Evolutionary conservation across 2,888 invertebrate genomes (phyloP).

Genomic region (Mycogona germanica): DNA sequence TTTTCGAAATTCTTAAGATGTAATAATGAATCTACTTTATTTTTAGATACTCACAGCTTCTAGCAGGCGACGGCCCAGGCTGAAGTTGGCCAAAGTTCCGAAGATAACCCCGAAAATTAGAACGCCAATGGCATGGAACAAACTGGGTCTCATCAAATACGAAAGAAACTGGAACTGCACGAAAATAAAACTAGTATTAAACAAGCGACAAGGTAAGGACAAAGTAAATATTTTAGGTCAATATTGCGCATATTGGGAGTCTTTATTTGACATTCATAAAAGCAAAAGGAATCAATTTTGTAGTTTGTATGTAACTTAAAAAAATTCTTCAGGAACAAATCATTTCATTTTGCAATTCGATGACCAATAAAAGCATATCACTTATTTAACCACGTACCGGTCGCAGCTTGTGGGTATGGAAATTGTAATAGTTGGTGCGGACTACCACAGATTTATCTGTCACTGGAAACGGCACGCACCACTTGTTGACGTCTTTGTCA

Average conservation of each 20-base stretch:
- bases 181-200: no score
- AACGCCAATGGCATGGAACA: slow-evolving; percentile 40
- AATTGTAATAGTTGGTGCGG: slow-evolving; percentile 65
- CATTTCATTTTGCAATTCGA: background rate
- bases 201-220: background rate
- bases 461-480: slow-evolving; percentile 68
- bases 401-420: slow-evolving; percentile 50
- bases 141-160: slow-evolving; percentile 48
- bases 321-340: no score
- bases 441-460: slow-evolving; percentile 69
- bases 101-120: slow-evolving; percentile 49
- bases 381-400: no score
- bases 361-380: background rate
- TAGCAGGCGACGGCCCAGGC: slow-evolving; percentile 49
- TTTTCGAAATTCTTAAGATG: no score
- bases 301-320: no score
- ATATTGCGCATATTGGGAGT: no score
- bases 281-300: no score
- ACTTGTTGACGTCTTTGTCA: slow-evolving; percentile 37
- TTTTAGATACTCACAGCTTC: slow-evolving; percentile 37
- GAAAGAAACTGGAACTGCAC: slow-evolving; percentile 50
- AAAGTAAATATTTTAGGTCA: no score
- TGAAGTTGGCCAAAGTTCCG: slow-evolving; percentile 46
- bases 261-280: no score
- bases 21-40: no score